Evolutionary conservation across 2,888 invertebrate species (phyloP).

Genomic region (Agrotis clavis): DNA sequence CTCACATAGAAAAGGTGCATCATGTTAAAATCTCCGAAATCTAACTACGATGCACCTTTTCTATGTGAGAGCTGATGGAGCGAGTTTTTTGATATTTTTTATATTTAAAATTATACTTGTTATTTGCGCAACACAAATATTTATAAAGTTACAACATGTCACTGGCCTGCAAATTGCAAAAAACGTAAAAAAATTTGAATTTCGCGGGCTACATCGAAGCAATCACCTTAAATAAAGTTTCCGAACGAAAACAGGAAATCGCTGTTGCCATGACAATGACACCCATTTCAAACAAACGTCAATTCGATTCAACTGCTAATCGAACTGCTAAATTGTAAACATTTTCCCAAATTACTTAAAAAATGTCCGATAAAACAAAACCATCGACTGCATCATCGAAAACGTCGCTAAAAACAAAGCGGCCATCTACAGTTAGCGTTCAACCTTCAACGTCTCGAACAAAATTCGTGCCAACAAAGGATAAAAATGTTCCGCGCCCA

Average conservation of each 20-base stretch:
- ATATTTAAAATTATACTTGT: too few species aligned
- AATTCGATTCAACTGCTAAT: slow-evolving; percentile 46
- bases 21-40: too few species aligned
- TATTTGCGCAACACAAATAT: too few species aligned
- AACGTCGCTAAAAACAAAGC: slow-evolving; percentile 70
- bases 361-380: slow-evolving; percentile 82
- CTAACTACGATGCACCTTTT: too few species aligned
- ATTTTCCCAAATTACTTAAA: slow-evolving; percentile 4
- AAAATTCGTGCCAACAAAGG: slow-evolving; percentile 65
- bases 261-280: slow-evolving; percentile 78
- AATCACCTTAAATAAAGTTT: slow-evolving; percentile 65
- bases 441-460: slow-evolving; percentile 70
- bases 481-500: slow-evolving; percentile 62
- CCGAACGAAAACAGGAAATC: slow-evolving; percentile 71
- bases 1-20: too few species aligned
- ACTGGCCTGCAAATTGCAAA: too few species aligned
- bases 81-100: too few species aligned
- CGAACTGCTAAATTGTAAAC: slow-evolving; percentile 1
- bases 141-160: too few species aligned
- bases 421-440: slow-evolving; percentile 70
- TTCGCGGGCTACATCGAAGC: too few species aligned
- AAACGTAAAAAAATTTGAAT: too few species aligned
- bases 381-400: slow-evolving; percentile 70
- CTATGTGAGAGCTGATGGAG: too few species aligned
- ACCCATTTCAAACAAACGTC: slow-evolving; percentile 75